These are phyloP conservation scores for Scelioninae gen. 2 DNA, from an alignment of 2,888 invertebrate genomes.

Conservation along the genomic window DNA sequence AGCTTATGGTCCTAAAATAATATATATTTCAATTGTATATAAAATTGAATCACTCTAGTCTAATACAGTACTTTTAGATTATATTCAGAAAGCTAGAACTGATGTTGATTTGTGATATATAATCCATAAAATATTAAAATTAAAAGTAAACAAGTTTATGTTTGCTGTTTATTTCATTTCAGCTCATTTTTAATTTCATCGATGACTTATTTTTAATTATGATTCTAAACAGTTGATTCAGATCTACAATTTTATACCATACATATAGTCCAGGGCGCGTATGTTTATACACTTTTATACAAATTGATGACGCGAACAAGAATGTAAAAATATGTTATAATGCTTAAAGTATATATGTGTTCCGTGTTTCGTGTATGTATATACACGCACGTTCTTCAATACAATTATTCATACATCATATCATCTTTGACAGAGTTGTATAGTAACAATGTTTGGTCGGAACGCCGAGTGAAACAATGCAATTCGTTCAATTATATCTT, in stretches of 20 bases:
- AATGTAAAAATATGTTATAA: constrained; percentile 57
- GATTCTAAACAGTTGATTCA: constrained; percentile 42
- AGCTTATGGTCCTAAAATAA: too few species aligned
- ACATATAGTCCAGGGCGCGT: constrained; percentile 35
- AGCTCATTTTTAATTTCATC: constrained; percentile 35
- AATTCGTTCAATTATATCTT: neutral
- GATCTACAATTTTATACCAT: constrained; percentile 48
- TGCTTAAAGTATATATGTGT: constrained; percentile 31
- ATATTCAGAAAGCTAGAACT: too few species aligned
- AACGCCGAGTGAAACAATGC: constrained; percentile 4
- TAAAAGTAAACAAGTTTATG: neutral
- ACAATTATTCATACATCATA: constrained; percentile 25
- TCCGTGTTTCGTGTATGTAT: constrained; percentile 9
- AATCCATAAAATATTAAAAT: too few species aligned
- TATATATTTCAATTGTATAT: too few species aligned
- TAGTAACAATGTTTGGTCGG: constrained; percentile 8
- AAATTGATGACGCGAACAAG: constrained; percentile 47
- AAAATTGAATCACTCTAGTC: too few species aligned
- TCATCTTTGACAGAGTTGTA: constrained; percentile 32
- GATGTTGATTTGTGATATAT: too few species aligned
- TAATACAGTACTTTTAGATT: too few species aligned
- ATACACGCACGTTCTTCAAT: constrained; percentile 31
- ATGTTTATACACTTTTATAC: constrained; percentile 56
- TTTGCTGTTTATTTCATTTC: constrained; percentile 29
- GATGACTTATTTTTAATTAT: constrained; percentile 31